Evolutionary conservation across 2,888 invertebrate genomes (phyloP).

Genomic region (Hybos culiciformis): DNA sequence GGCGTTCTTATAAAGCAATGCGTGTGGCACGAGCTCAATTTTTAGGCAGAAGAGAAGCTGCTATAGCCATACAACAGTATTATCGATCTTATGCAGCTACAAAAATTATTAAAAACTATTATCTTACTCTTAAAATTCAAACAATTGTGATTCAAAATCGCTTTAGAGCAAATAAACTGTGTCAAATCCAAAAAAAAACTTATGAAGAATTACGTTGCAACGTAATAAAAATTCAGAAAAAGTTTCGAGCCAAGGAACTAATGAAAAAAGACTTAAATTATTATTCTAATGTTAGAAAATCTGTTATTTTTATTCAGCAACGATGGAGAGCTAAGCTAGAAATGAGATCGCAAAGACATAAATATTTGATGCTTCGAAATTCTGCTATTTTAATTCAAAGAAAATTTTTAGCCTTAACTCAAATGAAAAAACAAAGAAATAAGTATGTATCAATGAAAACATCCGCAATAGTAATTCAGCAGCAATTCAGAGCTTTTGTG

Average conservation of each 20-base stretch:
- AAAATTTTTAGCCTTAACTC: conserved; percentile 18
- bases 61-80: conserved; percentile 21
- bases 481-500: conserved; percentile 29
- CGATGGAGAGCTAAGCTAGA: conserved; percentile 30
- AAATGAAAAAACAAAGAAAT: too few relatives aligned
- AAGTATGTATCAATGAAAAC: conserved; percentile 4
- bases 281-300: conserved; percentile 24
- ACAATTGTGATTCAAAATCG: conserved; percentile 18
- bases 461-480: conserved; percentile 4
- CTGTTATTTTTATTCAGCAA: conserved; percentile 32
- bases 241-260: too few relatives aligned
- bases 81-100: conserved; percentile 19
- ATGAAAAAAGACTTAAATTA: too few relatives aligned
- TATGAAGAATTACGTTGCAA: conserved; percentile 18
- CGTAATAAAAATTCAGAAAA: conserved; percentile 32
- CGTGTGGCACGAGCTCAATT: conserved; percentile 19
- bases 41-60: conserved; percentile 14
- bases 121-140: conserved; percentile 14
- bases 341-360: conserved; percentile 19
- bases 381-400: conserved; percentile 18
- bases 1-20: conserved; percentile 22
- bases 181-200: conserved; percentile 14
- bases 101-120: conserved; percentile 17
- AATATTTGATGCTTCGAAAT: conserved; percentile 13
- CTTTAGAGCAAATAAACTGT: conserved; percentile 20